A percentile compares a stretch with the other conserved stretches of the same genome.
Conservation (phyloP, 2,888 invertebrate species). For the Metellina segmentata region DNA sequence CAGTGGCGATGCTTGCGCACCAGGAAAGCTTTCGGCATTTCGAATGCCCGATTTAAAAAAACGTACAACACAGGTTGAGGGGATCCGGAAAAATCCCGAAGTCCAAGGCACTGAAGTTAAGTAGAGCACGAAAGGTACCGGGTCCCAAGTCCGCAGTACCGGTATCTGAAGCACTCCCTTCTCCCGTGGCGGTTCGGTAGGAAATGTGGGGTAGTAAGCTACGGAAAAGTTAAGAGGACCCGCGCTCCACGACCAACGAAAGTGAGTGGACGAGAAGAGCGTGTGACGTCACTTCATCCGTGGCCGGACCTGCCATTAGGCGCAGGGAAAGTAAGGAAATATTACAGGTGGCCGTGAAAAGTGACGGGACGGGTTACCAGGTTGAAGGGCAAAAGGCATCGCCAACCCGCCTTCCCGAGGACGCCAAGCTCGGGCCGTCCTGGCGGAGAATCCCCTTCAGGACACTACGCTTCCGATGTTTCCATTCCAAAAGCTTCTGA, state of each 20-base stretch:
- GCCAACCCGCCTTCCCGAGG: constrained; percentile 21
- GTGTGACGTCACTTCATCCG: constrained; percentile 66
- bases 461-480: neutral
- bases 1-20: constrained; percentile 66
- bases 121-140: neutral
- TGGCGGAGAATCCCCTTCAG: neutral
- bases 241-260: constrained; percentile 49
- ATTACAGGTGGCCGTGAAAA: constrained; percentile 77
- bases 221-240: constrained; percentile 43
- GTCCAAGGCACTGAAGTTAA: neutral
- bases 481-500: too few relatives aligned
- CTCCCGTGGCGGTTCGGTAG: neutral
- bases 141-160: neutral
- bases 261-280: constrained; percentile 75
- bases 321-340: constrained; percentile 66
- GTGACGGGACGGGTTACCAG: constrained; percentile 69
- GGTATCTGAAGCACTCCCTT: constrained; percentile 8
- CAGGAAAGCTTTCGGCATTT: constrained; percentile 74
- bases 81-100: neutral
- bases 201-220: constrained; percentile 74
- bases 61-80: neutral
- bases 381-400: constrained; percentile 31
- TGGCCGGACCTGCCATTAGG: constrained; percentile 65
- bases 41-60: neutral
- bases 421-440: neutral